Percentiles rank a stretch among this genome's conserved stretches.
These are phyloP conservation scores for Illadopsis cleaveri DNA, from an alignment of 2,113 vertebrate genomes.

Conservation along the genomic window DNA sequence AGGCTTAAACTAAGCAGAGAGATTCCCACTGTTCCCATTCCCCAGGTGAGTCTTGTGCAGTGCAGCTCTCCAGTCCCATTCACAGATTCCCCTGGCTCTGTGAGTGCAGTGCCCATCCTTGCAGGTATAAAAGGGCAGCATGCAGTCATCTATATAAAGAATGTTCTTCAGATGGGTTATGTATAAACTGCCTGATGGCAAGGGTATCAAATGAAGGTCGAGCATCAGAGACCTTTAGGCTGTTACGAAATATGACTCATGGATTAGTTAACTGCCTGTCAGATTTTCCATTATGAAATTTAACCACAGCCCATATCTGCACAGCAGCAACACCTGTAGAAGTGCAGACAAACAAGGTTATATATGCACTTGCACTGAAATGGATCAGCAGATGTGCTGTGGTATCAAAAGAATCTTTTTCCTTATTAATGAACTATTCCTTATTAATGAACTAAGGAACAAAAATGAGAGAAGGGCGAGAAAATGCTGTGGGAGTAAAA, in stretches of 20 bases:
- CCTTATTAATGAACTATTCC: neutral
- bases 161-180: slow-evolving; percentile 51
- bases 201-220: slow-evolving; percentile 65
- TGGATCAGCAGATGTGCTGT: neutral
- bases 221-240: slow-evolving; percentile 63
- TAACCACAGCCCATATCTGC: slow-evolving; percentile 40
- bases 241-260: slow-evolving; percentile 61
- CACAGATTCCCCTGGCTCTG: neutral
- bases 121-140: slow-evolving; percentile 46
- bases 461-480: neutral
- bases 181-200: slow-evolving; percentile 32
- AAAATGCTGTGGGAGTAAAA: neutral
- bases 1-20: neutral
- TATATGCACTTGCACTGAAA: neutral
- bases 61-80: neutral
- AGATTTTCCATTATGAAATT: slow-evolving; percentile 67
- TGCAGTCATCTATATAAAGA: slow-evolving; percentile 54
- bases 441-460: neutral
- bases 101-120: neutral
- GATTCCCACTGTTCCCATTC: neutral
- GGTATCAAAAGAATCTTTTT: neutral
- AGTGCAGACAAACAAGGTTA: slow-evolving; percentile 43
- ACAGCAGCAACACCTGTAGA: slow-evolving; percentile 34
- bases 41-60: neutral
- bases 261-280: slow-evolving; percentile 58